Conservation (phyloP, 2,888 invertebrate species). For the Lasioglossum oenotherae region DNA sequence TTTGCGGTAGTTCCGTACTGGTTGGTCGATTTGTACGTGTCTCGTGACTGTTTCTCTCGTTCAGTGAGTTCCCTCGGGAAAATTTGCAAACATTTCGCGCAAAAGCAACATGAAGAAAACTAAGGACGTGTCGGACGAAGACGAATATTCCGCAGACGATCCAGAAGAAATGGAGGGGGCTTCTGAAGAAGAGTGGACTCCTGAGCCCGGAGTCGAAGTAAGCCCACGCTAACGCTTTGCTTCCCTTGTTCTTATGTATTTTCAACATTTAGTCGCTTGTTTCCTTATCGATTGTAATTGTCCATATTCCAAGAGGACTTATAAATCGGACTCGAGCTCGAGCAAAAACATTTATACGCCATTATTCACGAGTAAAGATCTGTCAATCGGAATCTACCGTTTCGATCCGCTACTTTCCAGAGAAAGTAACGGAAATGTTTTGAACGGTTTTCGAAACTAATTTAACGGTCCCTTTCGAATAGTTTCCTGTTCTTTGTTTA, state of each 20-base stretch:
- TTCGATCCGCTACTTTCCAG: conserved; percentile 18
- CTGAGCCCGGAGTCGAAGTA: conserved; percentile 81
- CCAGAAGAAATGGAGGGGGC: conserved; percentile 84
- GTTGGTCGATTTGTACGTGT: conserved; percentile 53
- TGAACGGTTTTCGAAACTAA: neutral
- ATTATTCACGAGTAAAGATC: conserved; percentile 36
- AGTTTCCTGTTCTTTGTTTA: neutral
- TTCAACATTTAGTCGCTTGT: neutral
- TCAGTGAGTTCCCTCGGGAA: conserved; percentile 64
- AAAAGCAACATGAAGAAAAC: conserved; percentile 82
- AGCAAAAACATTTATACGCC: conserved; percentile 7
- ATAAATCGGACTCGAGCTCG: neutral
- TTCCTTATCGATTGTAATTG: neutral
- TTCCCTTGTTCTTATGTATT: conserved; percentile 16
- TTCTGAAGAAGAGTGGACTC: conserved; percentile 84
- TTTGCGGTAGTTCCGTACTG: conserved; percentile 76
- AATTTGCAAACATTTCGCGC: conserved; percentile 81
- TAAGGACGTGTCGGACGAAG: conserved; percentile 83
- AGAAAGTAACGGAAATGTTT: neutral
- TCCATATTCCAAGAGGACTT: neutral
- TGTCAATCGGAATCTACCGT: conserved; percentile 36
- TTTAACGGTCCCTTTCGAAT: neutral
- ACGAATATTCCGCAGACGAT: conserved; percentile 83
- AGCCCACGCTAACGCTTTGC: conserved; percentile 64
- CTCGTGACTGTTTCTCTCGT: conserved; percentile 52